These are phyloP conservation scores for Chaetura pelagica DNA, from an alignment of 2,113 vertebrate species.

Conservation along the genomic window DNA sequence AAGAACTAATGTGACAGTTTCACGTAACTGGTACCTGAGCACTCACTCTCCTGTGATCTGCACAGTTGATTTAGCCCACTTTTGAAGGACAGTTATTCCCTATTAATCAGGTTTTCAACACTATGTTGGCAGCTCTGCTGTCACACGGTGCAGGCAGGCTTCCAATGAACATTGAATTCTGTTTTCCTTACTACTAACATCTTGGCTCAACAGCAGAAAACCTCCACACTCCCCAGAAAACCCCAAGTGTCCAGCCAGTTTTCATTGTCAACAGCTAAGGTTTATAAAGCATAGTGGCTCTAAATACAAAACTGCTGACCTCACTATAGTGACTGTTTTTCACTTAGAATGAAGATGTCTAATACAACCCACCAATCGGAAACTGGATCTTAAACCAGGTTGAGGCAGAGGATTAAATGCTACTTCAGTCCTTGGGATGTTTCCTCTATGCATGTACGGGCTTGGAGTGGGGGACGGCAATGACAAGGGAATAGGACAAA, in stretches of 20 bases:
- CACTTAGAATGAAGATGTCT: neutral
- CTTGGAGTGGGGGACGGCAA: fast-evolving
- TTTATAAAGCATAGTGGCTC: neutral
- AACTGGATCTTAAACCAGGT: neutral
- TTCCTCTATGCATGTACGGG: neutral
- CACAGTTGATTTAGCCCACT: neutral
- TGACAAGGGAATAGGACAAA: neutral
- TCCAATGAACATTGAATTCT: conserved; percentile 4
- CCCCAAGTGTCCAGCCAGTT: neutral
- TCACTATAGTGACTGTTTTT: neutral
- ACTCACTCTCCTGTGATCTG: neutral
- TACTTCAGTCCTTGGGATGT: neutral
- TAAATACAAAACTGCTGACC: neutral
- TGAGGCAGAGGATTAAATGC: neutral
- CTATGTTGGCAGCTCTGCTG: neutral
- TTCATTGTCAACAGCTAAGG: neutral
- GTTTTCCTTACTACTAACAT: conserved; percentile 18
- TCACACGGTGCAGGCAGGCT: neutral
- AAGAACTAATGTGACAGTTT: neutral
- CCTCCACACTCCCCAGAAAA: neutral
- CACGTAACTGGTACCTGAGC: neutral
- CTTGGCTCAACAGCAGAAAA: neutral
- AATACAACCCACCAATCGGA: neutral
- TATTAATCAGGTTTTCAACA: neutral
- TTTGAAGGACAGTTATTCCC: neutral